Conservation (phyloP, 1,140 invertebrate species). For the Heterodera carotae region DNA sequence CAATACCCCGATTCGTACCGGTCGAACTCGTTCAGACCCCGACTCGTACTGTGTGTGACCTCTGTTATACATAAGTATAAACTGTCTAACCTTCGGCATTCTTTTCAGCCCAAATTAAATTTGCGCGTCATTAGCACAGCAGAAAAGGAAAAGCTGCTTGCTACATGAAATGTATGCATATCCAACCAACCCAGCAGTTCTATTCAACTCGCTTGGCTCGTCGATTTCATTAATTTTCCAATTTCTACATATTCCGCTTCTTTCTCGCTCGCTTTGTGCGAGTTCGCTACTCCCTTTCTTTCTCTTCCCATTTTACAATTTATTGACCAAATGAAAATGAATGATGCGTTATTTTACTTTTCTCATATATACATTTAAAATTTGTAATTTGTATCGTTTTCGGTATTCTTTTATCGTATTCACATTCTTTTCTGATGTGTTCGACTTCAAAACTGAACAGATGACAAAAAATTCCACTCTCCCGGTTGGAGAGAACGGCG, state of each 20-base stretch:
- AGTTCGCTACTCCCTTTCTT: too few species aligned
- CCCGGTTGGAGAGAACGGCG: slow-evolving; percentile 31
- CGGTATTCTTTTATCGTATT: too few species aligned
- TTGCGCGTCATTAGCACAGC: too few species aligned
- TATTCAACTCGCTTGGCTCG: too few species aligned
- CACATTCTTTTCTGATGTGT: slow-evolving; percentile 3
- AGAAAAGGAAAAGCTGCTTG: too few species aligned
- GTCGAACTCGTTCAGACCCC: too few species aligned
- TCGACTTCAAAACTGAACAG: neutral
- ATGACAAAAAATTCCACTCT: slow-evolving; percentile 24
- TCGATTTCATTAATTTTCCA: slow-evolving; percentile 6
- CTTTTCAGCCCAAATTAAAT: neutral
- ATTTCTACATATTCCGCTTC: neutral
- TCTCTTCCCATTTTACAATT: neutral
- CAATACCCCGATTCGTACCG: too few species aligned
- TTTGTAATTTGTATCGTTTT: too few species aligned
- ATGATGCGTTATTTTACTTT: neutral
- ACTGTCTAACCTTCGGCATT: neutral
- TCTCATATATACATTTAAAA: too few species aligned
- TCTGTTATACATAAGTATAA: neutral
- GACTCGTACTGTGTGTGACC: too few species aligned
- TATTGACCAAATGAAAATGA: neutral
- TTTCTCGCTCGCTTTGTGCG: neutral
- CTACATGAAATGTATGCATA: too few species aligned
- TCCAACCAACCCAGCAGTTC: neutral